Evolutionary conservation across 2,888 invertebrate species (phyloP), one percentile per base, ranked within the genome.

Genomic region (Lasioglossum figueresi): DNA sequence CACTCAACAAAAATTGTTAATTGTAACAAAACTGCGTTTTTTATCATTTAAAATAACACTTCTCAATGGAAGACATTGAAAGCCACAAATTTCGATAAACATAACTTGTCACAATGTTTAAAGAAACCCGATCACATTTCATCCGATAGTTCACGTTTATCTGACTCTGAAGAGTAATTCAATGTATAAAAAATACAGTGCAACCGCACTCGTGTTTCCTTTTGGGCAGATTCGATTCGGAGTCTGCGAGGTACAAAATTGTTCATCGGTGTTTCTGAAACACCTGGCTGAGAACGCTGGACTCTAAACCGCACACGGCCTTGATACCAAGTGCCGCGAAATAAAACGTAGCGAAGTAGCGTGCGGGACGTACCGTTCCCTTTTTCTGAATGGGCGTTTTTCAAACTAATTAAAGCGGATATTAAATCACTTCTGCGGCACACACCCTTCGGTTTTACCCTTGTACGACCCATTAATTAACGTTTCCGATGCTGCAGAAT

Each of bases 351-450:
- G 79, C 82, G 71, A 87, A 88, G 89, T 88, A 82, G 83, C 88
- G 78, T 82, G 86, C 88, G 76, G 84, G 83, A 68, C 81, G 88
- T 85, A 73, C 88, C 77, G 75, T 72, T 71, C 84, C 78, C 82
- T 83, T 88, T 86, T 86, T 88, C 90, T 83, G 85, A 88, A 89
- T 92, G 89, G 91, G 89, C 92, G 92, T 92, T 92, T 92, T 92
- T 91, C 91, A 90, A 93, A 91, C 92, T 93, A 93, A 93, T 93
- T 93, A 93, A 93, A 91, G 92, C 89, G 85, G 92, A 92, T 91
- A 93, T 92, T 93, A 93, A 93, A 92, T 93, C 92, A 93, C 93
- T 92, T 93, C 89, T 84, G 87, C 85, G 84, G 82, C 88, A 73
- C 87, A 87, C 85, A 85, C 86, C 85, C 82, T 73, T 87, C 85